Base-by-base conservation (phyloP, 2,113 vertebrate genomes). In the Ursus arctos region DNA sequence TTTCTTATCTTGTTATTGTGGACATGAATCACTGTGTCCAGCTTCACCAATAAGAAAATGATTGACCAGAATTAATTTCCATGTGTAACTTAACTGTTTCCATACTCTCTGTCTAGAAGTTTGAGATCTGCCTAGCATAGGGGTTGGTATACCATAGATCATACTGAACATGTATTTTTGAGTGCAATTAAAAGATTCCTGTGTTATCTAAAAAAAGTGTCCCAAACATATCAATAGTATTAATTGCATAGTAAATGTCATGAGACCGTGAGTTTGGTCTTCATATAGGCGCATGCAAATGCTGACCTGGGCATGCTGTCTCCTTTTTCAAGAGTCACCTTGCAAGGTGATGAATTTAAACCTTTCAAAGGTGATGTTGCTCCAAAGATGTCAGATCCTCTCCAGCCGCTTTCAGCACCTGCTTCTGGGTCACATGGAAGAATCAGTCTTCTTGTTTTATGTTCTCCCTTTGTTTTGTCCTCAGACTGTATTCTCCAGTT, bases 361-460 rank as follows among this genome's bases (percentile, higher is more conserved):
- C 40, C 40, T 40, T 40, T 40, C 40, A 40, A 40, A 40, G 40
- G 40, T 2, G 21, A 69, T 53, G 43, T 16, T 80, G 90, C 13
- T 67, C 40, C 71, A 69, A 47, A 55, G 55, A 15, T 2, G 26
- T 65, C 43, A 21, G 74, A 63, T 43, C 67, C 71, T 89, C 53
- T 49, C 43, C 51, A 82, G 84, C 81, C 0, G 0, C 26, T 90
- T 83, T 77, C 81, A 90, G 51, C 4, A 3, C n/a, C 71, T 0
- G 0, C 59, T 94, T 86, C 65, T 72, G 53, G 84, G 36, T n/a
- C 49, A 49, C 11, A 3, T 14, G 10, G 61, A 87, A 57, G 83
- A 97, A 91, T 95, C 49, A 65, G 8, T 82, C 76, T 94, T 79
- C 65, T 61, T 88, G 69, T 71, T 97, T 97, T 93, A 95, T 85